Evolutionary conservation across 2,888 invertebrate genomes (phyloP).

Genomic region (Drosophila paranaensis): DNA sequence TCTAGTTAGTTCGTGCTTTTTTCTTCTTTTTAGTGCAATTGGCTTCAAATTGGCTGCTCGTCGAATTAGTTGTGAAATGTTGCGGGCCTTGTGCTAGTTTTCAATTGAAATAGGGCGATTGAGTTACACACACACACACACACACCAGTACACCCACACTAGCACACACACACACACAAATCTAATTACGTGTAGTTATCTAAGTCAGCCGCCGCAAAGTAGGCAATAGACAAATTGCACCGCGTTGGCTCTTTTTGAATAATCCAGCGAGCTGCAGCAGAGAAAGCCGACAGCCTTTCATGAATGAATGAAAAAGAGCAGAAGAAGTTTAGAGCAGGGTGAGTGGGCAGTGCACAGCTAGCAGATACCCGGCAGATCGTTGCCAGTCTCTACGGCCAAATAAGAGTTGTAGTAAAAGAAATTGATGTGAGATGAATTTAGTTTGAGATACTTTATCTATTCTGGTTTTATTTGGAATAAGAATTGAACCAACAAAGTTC

Average conservation of each 20-base stretch:
- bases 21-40: conserved; percentile 56
- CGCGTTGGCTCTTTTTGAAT: conserved; percentile 34
- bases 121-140: conserved; percentile 14
- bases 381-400: no score
- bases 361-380: background rate
- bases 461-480: no score
- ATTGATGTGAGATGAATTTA: no score
- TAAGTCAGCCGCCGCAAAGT: conserved; percentile 36
- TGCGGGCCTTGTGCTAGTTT: conserved; percentile 58
- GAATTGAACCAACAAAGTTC: no score
- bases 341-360: background rate
- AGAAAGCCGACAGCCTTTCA: background rate
- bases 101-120: conserved; percentile 36
- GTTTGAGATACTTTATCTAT: no score
- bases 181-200: conserved; percentile 64
- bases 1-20: conserved; percentile 17
- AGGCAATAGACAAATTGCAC: conserved; percentile 32
- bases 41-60: conserved; percentile 76
- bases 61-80: conserved; percentile 62
- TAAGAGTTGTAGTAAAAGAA: no score
- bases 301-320: background rate
- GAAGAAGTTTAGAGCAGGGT: background rate
- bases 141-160: background rate
- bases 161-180: conserved; percentile 16
- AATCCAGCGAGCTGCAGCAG: conserved; percentile 40